Percentiles rank a stretch among this genome's conserved stretches.
phyloP scores from a whole-genome alignment of 2,888 invertebrate genomes.

The Alentia gelatinosa region DNA sequence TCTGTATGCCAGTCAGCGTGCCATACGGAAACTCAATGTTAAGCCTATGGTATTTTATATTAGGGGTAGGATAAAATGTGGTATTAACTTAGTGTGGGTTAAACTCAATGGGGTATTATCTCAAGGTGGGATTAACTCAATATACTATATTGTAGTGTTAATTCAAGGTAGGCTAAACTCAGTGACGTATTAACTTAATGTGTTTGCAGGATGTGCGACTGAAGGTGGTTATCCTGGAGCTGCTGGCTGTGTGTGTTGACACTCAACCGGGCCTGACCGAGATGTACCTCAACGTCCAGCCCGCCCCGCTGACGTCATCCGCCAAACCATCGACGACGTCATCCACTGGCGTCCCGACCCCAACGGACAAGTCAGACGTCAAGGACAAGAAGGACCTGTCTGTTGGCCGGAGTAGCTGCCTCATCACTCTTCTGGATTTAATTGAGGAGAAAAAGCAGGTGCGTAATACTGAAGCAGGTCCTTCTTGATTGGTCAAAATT shows the following conservation, averaged over 20 bases:
- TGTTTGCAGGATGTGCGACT: constrained; percentile 60
- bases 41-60: too few species aligned
- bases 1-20: neutral
- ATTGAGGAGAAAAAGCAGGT: constrained; percentile 77
- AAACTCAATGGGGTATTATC: neutral
- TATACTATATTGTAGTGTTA: neutral
- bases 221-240: constrained; percentile 79
- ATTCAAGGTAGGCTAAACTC: neutral
- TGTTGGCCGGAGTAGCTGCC: constrained; percentile 69
- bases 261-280: constrained; percentile 80
- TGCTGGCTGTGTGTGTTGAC: constrained; percentile 79
- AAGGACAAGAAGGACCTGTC: constrained; percentile 34
- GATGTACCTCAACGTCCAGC: constrained; percentile 79
- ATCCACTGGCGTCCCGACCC: neutral
- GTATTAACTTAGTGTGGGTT: neutral
- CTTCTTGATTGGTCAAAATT: too few species aligned
- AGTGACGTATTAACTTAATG: neutral
- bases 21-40: too few species aligned
- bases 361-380: neutral
- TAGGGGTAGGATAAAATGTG: neutral
- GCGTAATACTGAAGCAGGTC: constrained; percentile 15
- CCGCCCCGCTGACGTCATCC: constrained; percentile 53
- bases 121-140: too few species aligned
- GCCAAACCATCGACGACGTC: neutral
- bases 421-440: constrained; percentile 75